phyloP scores from a whole-genome alignment of 2,888 invertebrate genomes.

The Lamellibrachia satsuma region DNA sequence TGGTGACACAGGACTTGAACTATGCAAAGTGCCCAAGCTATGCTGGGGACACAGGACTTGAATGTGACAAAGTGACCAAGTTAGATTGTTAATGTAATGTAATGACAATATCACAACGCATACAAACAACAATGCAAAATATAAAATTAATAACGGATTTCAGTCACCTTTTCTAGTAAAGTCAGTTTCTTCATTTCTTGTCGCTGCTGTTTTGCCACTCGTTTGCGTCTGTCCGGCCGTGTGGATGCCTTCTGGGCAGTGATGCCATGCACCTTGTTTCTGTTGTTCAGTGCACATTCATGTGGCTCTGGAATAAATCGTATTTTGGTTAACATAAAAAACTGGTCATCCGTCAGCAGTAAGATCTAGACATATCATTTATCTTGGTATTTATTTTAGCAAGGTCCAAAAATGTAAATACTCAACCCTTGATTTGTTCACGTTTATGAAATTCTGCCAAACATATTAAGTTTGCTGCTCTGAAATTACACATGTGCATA shows the following conservation, averaged over 20 bases:
- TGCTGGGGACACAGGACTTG: too few species aligned
- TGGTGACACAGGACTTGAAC: too few species aligned
- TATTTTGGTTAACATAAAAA: not conserved
- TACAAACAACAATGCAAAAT: too few species aligned
- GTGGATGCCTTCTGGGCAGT: not conserved
- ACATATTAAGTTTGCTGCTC: too few species aligned
- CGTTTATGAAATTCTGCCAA: too few species aligned
- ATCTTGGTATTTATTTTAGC: not conserved
- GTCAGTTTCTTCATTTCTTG: not conserved
- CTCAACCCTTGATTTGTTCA: too few species aligned
- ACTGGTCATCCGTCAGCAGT: not conserved
- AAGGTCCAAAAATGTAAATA: not conserved
- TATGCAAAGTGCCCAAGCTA: too few species aligned
- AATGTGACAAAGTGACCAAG: too few species aligned
- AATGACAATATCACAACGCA: too few species aligned
- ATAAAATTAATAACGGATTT: not conserved
- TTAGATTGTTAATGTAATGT: too few species aligned
- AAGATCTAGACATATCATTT: too few species aligned
- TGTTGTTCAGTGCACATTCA: not conserved
- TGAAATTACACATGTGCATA: too few species aligned
- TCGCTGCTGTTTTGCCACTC: not conserved
- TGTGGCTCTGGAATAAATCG: not conserved
- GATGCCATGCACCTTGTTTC: not conserved
- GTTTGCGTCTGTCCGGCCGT: not conserved
- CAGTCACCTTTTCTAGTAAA: slow-evolving; percentile 6